These are phyloP conservation scores for Kryptolebias ocellatus DNA, from an alignment of 2,797 vertebrate species.

Conservation along the genomic window DNA sequence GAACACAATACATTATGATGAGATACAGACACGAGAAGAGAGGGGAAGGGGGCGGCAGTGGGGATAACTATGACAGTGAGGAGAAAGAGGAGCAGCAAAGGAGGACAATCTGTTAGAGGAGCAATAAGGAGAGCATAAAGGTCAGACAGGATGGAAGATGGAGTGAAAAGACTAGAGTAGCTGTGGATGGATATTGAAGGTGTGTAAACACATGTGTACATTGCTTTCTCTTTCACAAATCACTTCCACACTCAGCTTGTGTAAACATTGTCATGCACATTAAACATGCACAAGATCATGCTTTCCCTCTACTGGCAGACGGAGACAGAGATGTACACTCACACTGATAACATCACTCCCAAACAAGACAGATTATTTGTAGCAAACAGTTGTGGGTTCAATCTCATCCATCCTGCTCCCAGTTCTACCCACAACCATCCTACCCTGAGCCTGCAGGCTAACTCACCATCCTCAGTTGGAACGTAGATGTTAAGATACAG, in stretches of 20 bases:
- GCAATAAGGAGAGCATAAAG: conserved; percentile 41
- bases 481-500: conserved; percentile 99
- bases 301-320: conserved; percentile 63
- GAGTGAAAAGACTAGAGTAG: conserved; percentile 67
- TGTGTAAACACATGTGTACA: conserved; percentile 79
- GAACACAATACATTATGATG: conserved; percentile 92
- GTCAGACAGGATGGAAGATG: conserved; percentile 68
- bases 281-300: conserved; percentile 87
- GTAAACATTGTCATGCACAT: conserved; percentile 86
- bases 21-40: conserved; percentile 81
- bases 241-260: conserved; percentile 56
- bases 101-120: conserved; percentile 37
- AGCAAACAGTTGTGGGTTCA: conserved; percentile 28
- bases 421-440: conserved; percentile 15
- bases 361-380: conserved; percentile 32
- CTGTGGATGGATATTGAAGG: conserved; percentile 69
- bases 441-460: conserved; percentile 76
- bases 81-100: conserved; percentile 73
- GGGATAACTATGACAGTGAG: conserved; percentile 59
- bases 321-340: conserved; percentile 46
- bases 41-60: conserved; percentile 77
- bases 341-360: conserved; percentile 35
- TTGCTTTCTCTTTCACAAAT: conserved; percentile 64
- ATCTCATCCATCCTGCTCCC: conserved; percentile 7
- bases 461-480: conserved; percentile 99